Base-by-base conservation (phyloP, 2,113 vertebrate species). In the Nannospalax galili region DNA sequence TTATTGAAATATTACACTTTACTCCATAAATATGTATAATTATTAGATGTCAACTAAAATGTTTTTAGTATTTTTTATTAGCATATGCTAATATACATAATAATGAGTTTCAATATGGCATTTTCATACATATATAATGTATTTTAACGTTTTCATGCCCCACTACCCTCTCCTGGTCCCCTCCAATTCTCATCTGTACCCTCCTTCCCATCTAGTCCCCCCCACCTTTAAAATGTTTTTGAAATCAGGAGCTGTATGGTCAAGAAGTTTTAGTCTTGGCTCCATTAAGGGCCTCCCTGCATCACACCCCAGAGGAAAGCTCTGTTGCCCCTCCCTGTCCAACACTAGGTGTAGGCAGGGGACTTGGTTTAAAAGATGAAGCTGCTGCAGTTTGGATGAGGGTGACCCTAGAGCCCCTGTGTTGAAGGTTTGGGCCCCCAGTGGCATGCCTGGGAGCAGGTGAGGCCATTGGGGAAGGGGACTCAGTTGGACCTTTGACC, bases 221-320 rank as follows among this genome's bases (percentile, higher is more conserved):
- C 64, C 75, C 48, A 4, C 14, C 64, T 28, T 65, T 24, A 28
- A 65, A 65, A 28, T 26, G 26, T 52, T 19, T 5, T 58, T 58
- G 56, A 26, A 84, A 40, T 60, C 15, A 14, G 30, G 62, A 69
- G 30, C 82, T 70, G 16, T 32, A n/a, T 40, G 3, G 1, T 3
- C 10, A 4, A 16, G 22, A 58, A 42, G 52, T 65, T 42, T 26
- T 70, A 78, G 22, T 14, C 3, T 14, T 17, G 52, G 5, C 62
- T 48, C 69, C 74, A 1, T 20, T 14, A 45, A 60, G 48, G 78
- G 42, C 58, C 32, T 22, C 42, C 22, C 42, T 15, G 3, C 8
- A 8, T 5, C 35, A 20, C 26, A 7, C 17, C 26, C 9, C 32
- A 11, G 10, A 26, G 14, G 2, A 37, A 9, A 0, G 17, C 22